These are phyloP conservation scores for Melanotaenia pygmaea DNA, from an alignment of 2,797 vertebrate genomes.

Conservation along the genomic window DNA sequence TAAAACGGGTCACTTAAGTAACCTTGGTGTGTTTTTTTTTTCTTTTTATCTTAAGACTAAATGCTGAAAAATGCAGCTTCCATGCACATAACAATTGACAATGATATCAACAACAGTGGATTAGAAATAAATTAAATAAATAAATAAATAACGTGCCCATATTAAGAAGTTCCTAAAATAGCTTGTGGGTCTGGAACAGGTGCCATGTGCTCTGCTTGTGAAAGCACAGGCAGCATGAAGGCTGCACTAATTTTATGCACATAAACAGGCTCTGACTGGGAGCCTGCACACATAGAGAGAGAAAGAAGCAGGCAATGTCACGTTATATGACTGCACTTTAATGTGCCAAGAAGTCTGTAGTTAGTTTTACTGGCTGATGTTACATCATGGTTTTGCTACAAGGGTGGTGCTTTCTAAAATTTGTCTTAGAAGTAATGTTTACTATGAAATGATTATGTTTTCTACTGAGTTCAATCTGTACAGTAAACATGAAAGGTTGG, in stretches of 20 bases:
- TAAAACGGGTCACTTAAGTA: constrained; percentile 24
- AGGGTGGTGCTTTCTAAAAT: not conserved
- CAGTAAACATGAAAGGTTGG: not conserved
- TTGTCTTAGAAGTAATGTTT: not conserved
- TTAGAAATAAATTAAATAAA: constrained; percentile 45
- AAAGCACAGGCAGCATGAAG: constrained; percentile 72
- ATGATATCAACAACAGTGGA: constrained; percentile 65
- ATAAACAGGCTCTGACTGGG: constrained; percentile 71
- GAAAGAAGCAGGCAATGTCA: constrained; percentile 37
- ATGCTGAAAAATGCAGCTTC: constrained; percentile 36
- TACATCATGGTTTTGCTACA: not conserved
- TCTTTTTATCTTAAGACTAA: constrained; percentile 7
- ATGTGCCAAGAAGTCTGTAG: not conserved
- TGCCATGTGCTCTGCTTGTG: constrained; percentile 87
- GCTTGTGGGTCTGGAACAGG: constrained; percentile 88
- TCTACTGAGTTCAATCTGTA: not conserved
- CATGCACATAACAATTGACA: constrained; percentile 36
- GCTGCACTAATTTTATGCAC: constrained; percentile 80
- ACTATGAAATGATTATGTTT: not conserved
- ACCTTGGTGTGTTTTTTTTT: constrained; percentile 6
- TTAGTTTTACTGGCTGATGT: not conserved
- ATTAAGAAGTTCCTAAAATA: constrained; percentile 95
- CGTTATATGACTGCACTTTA: not conserved
- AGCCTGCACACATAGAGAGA: constrained; percentile 31
- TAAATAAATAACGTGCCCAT: constrained; percentile 86